Conservation (phyloP, 2,113 vertebrate genomes). For the Phoxinus phoxinus region DNA sequence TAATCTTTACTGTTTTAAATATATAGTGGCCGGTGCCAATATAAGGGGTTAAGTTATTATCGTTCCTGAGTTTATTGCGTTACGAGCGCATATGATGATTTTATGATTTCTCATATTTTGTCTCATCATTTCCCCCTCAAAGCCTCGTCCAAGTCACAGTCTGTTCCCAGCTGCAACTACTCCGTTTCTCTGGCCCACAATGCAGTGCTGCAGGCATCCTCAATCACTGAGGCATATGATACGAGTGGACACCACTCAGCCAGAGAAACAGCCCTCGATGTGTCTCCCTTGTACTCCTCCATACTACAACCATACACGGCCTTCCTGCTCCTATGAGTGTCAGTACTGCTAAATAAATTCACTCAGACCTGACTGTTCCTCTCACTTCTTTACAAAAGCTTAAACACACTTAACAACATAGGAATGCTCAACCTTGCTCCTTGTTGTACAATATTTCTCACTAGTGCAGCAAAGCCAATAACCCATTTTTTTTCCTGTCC, state of each 20-base stretch:
- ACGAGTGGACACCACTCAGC: slow-evolving; percentile 64
- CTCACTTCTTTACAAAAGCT: background rate
- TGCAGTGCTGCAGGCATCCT: slow-evolving; percentile 66
- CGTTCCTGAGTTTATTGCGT: background rate
- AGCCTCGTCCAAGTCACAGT: background rate
- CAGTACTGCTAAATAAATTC: background rate
- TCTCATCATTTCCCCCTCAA: slow-evolving; percentile 18
- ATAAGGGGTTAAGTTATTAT: background rate
- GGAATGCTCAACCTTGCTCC: background rate
- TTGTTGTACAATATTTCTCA: background rate
- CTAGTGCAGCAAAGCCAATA: background rate
- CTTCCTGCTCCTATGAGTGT: background rate
- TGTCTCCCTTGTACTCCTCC: slow-evolving; percentile 48
- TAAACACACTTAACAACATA: slow-evolving; percentile 17
- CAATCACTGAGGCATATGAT: slow-evolving; percentile 72
- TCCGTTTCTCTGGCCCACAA: slow-evolving; percentile 63
- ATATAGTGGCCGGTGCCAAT: no score
- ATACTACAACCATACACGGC: slow-evolving; percentile 7
- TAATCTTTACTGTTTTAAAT: no score
- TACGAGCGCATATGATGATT: background rate
- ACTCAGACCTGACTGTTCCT: background rate
- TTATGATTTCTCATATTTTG: slow-evolving; percentile 8
- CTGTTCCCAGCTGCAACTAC: slow-evolving; percentile 44
- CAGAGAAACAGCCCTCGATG: slow-evolving; percentile 40
- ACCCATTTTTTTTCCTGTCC: background rate